Conservation (phyloP, 2,113 vertebrate genomes). For the western clawed frog (Xenopus tropicalis) region DNA sequence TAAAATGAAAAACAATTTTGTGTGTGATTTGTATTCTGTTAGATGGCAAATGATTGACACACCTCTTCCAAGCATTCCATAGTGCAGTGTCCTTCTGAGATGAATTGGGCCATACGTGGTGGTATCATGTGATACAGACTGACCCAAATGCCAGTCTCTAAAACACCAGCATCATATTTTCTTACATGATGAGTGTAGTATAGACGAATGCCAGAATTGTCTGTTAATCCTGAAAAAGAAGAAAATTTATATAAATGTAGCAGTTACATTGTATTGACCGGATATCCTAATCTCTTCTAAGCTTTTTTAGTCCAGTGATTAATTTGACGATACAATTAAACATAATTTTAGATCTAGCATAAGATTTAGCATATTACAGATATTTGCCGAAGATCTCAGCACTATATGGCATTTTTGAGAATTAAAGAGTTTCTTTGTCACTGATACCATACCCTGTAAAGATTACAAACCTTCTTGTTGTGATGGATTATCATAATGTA, state of each 20-base stretch:
- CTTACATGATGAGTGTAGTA: constrained; percentile 71
- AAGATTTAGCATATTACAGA: too few relatives aligned
- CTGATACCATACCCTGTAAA: too few relatives aligned
- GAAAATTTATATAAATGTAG: constrained; percentile 35
- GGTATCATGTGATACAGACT: constrained; percentile 86
- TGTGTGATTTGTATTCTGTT: not conserved
- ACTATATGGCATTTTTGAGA: too few relatives aligned
- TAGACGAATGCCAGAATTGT: constrained; percentile 79
- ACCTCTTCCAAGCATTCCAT: constrained; percentile 83
- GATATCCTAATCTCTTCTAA: too few relatives aligned
- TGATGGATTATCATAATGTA: constrained; percentile 81
- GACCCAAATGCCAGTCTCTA: constrained; percentile 85
- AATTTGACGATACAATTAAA: too few relatives aligned
- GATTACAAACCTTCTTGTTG: constrained; percentile 69
- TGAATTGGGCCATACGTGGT: constrained; percentile 76
- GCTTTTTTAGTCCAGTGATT: too few relatives aligned
- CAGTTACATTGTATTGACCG: too few relatives aligned
- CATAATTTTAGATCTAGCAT: too few relatives aligned
- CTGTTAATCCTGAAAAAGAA: constrained; percentile 70
- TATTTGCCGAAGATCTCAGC: too few relatives aligned
- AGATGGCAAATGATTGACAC: constrained; percentile 25
- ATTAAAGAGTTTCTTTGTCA: too few relatives aligned
- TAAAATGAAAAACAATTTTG: too few relatives aligned
- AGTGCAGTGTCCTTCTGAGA: constrained; percentile 82
- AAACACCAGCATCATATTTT: constrained; percentile 78